Base-by-base conservation (phyloP, 2,888 invertebrate genomes). In the Camponotus fellah region DNA sequence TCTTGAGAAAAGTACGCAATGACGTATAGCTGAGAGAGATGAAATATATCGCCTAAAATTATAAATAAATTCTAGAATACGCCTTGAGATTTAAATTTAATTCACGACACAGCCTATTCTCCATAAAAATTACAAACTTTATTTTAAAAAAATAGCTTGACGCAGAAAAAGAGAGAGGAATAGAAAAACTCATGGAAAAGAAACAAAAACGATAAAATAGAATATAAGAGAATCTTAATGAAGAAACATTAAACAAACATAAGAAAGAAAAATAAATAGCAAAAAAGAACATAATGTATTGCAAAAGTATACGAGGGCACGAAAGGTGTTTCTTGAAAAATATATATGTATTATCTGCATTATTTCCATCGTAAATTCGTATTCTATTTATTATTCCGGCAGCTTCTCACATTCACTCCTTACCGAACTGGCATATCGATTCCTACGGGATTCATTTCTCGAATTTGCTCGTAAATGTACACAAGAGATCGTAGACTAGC, bases 391-490 rank as follows among this genome's bases (percentile, higher is more conserved):
- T 58, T 72, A 82, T 86, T 86, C 85, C 64, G 81, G 71, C 66
- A 53, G 49, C 68, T 69, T 81, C 65, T 74, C 58, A 71, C 80
- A 80, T 80, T 86, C 80, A 65, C 58, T 68, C 80, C 49, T 77
- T 82, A 60, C 84, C 32, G 58, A 85, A 75, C 66, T 79, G 71
- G 37, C 49, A 43, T 80, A 71, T 68, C 80, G 60, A 69, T 74
- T 79, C 83, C 80, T 83, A 26, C 14, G 79, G 49, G 83, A 40
- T 81, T 88, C 86, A 85, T 86, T 84, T 72, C 76, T 85, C 82
- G 82, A 86, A 88, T 88, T 88, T 82, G 62, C 76, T 82, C 76
- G 85, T 40, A 80, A 88, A 82, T 74, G 82, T 80, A 74, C 49
- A 64, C 65, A 40, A 17, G 40, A 53, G 66, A 79, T 83, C 86